phyloP scores from a whole-genome alignment of 2,113 vertebrate genomes.

The Menura novaehollandiae region DNA sequence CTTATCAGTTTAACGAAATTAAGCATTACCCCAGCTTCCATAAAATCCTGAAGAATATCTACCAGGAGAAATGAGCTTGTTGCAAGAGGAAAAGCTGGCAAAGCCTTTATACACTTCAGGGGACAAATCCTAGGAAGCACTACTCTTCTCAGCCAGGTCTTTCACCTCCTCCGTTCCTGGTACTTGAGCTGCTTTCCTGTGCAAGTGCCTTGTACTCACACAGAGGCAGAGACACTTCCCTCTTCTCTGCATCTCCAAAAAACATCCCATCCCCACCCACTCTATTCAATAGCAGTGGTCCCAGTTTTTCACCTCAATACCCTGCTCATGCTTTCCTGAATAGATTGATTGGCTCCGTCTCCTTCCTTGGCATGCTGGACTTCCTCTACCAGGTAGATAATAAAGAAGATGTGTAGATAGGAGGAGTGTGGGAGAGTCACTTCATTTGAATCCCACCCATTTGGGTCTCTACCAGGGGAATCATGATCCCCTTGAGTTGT shows the following conservation, averaged over 20 bases:
- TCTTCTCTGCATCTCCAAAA: neutral
- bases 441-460: neutral
- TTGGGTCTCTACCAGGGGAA: neutral
- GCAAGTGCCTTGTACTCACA: neutral
- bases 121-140: neutral
- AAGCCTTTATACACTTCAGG: neutral
- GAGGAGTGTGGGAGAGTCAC: neutral
- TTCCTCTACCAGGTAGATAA: neutral
- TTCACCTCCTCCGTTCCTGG: neutral
- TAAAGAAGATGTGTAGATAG: neutral
- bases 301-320: neutral
- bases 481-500: neutral
- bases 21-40: neutral
- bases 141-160: neutral
- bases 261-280: neutral
- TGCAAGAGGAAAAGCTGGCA: neutral
- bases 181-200: neutral
- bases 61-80: neutral
- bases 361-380: neutral
- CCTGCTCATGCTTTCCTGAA: neutral
- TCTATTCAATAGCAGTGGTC: neutral
- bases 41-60: neutral
- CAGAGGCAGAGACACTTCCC: neutral
- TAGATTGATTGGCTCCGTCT: neutral
- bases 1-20: conserved; percentile 1